Evolutionary conservation across 2,797 vertebrate genomes (phyloP).

Genomic region (Botia almorhae): DNA sequence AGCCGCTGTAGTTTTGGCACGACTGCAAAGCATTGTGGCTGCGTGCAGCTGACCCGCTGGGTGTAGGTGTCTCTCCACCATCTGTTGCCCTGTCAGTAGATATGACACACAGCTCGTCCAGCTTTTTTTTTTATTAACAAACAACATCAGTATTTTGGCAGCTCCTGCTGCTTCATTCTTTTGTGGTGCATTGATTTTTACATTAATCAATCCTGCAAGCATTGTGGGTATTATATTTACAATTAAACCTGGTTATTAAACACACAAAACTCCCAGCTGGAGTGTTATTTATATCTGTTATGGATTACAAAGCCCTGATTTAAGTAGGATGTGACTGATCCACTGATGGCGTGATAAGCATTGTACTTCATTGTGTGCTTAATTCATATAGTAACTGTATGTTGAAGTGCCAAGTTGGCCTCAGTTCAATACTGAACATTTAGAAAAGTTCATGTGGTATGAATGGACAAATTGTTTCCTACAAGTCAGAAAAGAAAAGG

Average conservation of each 20-base stretch:
- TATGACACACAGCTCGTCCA: conserved; percentile 53
- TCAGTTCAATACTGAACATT: conserved; percentile 12
- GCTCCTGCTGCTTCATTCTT: conserved; percentile 37
- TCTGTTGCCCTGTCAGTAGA: conserved; percentile 77
- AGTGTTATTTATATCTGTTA: conserved; percentile 15
- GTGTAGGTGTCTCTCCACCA: conserved; percentile 77
- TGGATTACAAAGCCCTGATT: not conserved
- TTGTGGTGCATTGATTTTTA: conserved; percentile 18
- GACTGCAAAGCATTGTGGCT: conserved; percentile 62
- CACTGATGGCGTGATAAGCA: not conserved
- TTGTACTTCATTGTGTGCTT: not conserved
- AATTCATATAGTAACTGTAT: conserved; percentile 26
- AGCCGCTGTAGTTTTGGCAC: conserved; percentile 69
- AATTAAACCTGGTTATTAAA: conserved; percentile 34
- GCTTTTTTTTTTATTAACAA: conserved; percentile 40
- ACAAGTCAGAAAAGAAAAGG: too few relatives aligned
- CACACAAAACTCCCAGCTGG: conserved; percentile 8
- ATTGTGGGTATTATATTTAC: conserved; percentile 26
- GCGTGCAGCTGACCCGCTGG: conserved; percentile 67
- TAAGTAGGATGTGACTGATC: not conserved
- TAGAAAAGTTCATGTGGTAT: conserved; percentile 23
- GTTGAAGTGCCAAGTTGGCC: conserved; percentile 7
- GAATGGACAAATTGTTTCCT: conserved; percentile 32
- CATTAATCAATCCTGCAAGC: conserved; percentile 14
- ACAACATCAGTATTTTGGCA: conserved; percentile 42